Conservation (phyloP, 2,888 invertebrate genomes). For the Anticlea derivata region DNA sequence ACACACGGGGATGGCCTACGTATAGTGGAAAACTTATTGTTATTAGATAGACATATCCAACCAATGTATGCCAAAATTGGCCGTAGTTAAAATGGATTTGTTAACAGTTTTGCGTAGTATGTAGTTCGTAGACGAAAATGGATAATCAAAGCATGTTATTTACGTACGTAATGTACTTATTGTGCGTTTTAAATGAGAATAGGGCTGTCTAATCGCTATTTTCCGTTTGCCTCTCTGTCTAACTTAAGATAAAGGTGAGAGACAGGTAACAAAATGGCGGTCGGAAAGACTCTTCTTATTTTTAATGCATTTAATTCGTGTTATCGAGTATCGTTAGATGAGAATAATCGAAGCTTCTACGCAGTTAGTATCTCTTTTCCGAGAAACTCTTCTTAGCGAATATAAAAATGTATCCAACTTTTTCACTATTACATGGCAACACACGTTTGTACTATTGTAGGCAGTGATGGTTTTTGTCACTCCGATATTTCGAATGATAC, state of each 20-base stretch:
- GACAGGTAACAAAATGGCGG: neutral
- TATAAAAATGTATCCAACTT: constrained; percentile 68
- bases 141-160: constrained; percentile 62
- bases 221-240: constrained; percentile 7
- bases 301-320: constrained; percentile 49
- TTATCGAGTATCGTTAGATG: constrained; percentile 76
- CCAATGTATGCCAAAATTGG: constrained; percentile 66
- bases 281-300: constrained; percentile 4
- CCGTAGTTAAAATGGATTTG: constrained; percentile 70
- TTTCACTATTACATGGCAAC: constrained; percentile 67
- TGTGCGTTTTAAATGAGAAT: constrained; percentile 27
- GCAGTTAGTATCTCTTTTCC: constrained; percentile 63
- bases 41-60: constrained; percentile 64
- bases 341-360: constrained; percentile 66
- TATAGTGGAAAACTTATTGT: constrained; percentile 68
- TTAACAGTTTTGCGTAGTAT: constrained; percentile 73
- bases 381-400: constrained; percentile 51
- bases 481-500: constrained; percentile 47
- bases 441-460: constrained; percentile 65
- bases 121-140: constrained; percentile 73
- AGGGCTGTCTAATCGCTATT: neutral
- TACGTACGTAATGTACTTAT: constrained; percentile 72
- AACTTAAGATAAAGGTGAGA: constrained; percentile 6
- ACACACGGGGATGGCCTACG: constrained; percentile 61
- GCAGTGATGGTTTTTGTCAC: constrained; percentile 57